Evolutionary conservation across 2,888 invertebrate species (phyloP).

Genomic region (Lasius fuliginosus): DNA sequence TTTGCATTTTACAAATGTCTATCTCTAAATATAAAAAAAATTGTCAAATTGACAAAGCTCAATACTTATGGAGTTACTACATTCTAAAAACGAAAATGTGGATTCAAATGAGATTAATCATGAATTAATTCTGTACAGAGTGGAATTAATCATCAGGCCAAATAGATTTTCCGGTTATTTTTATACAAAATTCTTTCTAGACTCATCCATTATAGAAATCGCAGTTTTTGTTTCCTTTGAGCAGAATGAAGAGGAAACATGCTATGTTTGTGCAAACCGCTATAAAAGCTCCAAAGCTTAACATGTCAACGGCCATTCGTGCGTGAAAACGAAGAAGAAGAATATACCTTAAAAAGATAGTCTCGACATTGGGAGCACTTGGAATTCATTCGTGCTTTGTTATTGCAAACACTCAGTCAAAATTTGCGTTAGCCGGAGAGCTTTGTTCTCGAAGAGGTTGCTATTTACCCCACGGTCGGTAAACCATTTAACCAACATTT

Average conservation of each 20-base stretch:
- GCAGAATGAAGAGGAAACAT: not conserved
- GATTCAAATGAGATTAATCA: not conserved
- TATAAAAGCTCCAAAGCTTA: not conserved
- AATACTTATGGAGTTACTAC: not conserved
- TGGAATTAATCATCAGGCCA: not conserved
- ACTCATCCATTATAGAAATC: not conserved
- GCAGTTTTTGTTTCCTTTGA: not conserved
- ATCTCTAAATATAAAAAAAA: not conserved
- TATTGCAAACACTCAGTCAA: constrained; percentile 44
- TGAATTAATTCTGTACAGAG: not conserved
- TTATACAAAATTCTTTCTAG: constrained; percentile 1
- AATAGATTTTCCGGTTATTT: not conserved
- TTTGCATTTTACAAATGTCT: not conserved
- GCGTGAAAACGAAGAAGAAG: not conserved
- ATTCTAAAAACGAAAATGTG: not conserved
- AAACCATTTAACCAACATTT: constrained; percentile 50
- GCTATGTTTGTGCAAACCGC: not conserved
- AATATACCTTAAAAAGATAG: constrained; percentile 6
- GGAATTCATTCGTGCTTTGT: constrained; percentile 32
- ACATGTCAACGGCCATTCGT: not conserved
- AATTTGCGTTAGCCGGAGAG: constrained; percentile 49
- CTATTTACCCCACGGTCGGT: constrained; percentile 49
- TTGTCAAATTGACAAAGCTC: not conserved
- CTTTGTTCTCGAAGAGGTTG: constrained; percentile 31
- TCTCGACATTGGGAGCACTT: not conserved